Evolutionary conservation across 2,113 vertebrate genomes (phyloP).

Genomic region (Sardina pilchardus): DNA sequence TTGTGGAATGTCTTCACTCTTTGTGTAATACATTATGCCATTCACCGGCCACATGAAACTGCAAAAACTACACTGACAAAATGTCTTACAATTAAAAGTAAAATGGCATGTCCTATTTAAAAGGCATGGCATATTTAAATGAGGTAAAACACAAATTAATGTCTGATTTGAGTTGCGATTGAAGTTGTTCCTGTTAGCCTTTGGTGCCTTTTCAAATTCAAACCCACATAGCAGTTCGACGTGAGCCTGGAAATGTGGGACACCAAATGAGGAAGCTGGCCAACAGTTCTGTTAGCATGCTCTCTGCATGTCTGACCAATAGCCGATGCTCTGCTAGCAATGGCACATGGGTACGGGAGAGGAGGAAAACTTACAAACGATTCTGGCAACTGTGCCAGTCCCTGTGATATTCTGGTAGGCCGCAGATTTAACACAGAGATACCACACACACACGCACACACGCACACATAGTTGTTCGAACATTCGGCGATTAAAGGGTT

Average conservation of each 20-base stretch:
- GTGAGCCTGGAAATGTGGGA: not conserved
- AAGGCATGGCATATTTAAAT: not conserved
- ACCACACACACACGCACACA: conserved; percentile 1
- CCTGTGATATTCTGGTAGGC: not conserved
- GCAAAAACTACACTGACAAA: not conserved
- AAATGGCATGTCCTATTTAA: not conserved
- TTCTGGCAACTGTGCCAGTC: not conserved
- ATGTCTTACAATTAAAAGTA: not conserved
- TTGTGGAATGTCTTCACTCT: not conserved
- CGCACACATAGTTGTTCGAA: conserved; percentile 28
- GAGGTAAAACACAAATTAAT: not conserved
- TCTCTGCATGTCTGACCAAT: not conserved
- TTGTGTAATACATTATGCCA: not conserved
- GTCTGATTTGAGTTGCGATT: not conserved
- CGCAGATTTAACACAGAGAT: conserved; percentile 29
- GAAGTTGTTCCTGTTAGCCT: not conserved
- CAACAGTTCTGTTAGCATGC: not conserved
- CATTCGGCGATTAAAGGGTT: conserved; percentile 59
- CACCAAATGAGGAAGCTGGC: not conserved
- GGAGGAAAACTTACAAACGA: not conserved
- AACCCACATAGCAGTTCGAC: not conserved
- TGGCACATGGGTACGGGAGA: not conserved
- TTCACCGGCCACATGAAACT: not conserved
- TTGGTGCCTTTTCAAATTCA: not conserved
- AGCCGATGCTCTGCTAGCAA: not conserved